phyloP scores from a whole-genome alignment of 2,113 vertebrate species.

The Colius striatus region DNA sequence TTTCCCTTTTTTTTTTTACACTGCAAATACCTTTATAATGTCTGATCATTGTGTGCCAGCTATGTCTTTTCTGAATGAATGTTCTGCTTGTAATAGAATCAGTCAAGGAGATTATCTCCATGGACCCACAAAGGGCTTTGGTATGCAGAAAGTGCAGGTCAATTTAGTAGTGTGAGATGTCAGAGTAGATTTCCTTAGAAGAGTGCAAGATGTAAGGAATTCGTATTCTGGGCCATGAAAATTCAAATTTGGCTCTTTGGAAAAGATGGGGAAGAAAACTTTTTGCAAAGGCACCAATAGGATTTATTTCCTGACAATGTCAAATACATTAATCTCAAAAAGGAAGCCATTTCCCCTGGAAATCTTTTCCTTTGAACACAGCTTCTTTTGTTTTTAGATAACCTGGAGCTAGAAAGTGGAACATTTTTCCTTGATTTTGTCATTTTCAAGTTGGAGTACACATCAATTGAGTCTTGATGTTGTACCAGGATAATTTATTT shows the following conservation, averaged over 20 bases:
- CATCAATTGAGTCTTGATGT: neutral
- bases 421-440: neutral
- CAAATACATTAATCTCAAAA: neutral
- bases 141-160: neutral
- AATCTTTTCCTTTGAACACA: neutral
- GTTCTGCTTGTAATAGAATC: conserved; percentile 9
- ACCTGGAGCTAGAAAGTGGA: neutral
- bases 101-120: neutral
- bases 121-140: neutral
- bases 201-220: neutral
- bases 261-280: neutral
- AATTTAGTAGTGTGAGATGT: neutral
- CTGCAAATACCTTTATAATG: neutral
- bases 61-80: neutral
- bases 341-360: neutral
- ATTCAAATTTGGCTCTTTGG: neutral
- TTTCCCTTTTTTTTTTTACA: neutral
- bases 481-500: neutral
- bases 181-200: neutral
- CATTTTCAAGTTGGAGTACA: neutral
- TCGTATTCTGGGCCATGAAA: neutral
- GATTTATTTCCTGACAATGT: neutral
- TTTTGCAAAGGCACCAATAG: neutral
- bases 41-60: neutral
- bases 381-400: neutral